Base-by-base conservation (phyloP, 2,888 invertebrate genomes). In the Aleiodes testaceus region DNA sequence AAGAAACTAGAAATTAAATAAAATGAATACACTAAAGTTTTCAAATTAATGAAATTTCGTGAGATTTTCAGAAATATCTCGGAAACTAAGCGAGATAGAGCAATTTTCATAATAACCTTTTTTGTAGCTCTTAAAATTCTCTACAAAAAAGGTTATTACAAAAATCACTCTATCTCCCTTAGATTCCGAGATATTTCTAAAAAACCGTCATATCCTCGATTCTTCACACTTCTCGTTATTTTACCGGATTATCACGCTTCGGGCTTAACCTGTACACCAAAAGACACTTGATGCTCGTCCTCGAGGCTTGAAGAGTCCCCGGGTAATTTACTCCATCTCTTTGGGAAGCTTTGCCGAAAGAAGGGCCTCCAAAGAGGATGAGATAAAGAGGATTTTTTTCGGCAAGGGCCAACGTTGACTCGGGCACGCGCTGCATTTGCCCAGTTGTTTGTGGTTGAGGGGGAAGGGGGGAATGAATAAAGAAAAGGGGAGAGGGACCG, bases 251-350 rank as follows among this genome's bases (percentile, higher is more conserved):
- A 26, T 59, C 59, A 22, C 20, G 55, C 47, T 55, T 66, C 53
- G 49, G 36, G 36, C 12, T 64, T n/a, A 11, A 61, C 20, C 18
- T 26, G 1, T 49, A 11, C 55, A 42, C 53, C 11, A 16, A 14
- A 20, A 50, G 18, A 26, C 61, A 68, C 68, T 55, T 61, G 44
- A 53, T 63, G 69, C 70, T 71, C 44, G 65, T 71, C 52, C 20
- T 50, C 11, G 14, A 20, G 49, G 55, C 61, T 26, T 42, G 14
- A 68, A 30, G 22, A 69, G 50, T 47, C 36, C 26, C 20, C 52
- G 63, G 52, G 63, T 64, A 69, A 69, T 69, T 69, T 44, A 69
- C 63, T 42, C 50, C 52, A 5, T 53, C 14, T 50, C 2, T 36
- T 2, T 50, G 16, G 65, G 1, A 36, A 59, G 36, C 16, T n/a